A percentile compares a stretch with the other conserved stretches of the same genome.
These are phyloP conservation scores for Aegithalos caudatus DNA, from an alignment of 2,113 vertebrate species.

Conservation along the genomic window DNA sequence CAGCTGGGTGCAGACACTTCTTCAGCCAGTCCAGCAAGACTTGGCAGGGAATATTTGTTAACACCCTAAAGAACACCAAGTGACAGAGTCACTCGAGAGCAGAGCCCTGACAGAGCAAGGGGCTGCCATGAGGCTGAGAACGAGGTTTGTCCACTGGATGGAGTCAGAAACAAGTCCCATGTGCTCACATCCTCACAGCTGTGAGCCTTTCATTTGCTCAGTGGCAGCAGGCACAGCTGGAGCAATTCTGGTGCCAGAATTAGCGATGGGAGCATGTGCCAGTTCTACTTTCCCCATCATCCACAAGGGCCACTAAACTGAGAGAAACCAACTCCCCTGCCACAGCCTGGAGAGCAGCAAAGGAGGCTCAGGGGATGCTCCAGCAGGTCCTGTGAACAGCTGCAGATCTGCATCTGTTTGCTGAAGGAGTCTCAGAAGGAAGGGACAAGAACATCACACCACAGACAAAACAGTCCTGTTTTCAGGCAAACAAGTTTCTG, in stretches of 20 bases:
- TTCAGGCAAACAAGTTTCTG: not conserved
- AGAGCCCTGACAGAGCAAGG: not conserved
- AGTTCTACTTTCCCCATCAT: not conserved
- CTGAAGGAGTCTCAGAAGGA: not conserved
- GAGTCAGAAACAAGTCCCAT: not conserved
- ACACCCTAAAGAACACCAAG: not conserved
- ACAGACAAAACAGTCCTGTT: not conserved
- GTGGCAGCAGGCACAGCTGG: not conserved
- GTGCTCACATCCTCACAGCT: not conserved
- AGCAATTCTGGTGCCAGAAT: not conserved
- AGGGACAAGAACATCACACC: not conserved
- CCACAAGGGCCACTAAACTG: not conserved
- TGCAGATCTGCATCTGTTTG: not conserved
- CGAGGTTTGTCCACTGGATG: not conserved
- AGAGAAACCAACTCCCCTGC: not conserved
- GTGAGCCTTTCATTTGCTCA: not conserved
- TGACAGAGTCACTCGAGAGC: not conserved
- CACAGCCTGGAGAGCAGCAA: not conserved
- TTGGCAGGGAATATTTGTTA: not conserved
- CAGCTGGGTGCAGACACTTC: not conserved
- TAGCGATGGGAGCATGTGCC: not conserved
- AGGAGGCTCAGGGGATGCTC: not conserved
- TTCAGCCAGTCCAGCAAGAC: not conserved
- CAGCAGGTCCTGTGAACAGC: not conserved
- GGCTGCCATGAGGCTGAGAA: not conserved